Evolutionary conservation across 2,888 invertebrate species (phyloP).

Genomic region (Carabus problematicus): DNA sequence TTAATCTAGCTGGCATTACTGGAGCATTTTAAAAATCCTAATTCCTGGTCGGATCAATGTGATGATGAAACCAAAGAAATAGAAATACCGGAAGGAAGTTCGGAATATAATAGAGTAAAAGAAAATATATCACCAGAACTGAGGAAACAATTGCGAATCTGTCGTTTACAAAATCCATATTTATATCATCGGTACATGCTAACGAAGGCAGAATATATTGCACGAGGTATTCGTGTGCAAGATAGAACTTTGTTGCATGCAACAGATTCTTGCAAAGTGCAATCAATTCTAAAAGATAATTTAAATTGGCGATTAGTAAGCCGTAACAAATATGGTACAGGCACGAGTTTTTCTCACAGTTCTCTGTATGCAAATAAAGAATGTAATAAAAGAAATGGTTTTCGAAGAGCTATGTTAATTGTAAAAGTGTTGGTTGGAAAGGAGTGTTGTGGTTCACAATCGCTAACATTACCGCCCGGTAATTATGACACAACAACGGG

Average conservation of each 20-base stretch:
- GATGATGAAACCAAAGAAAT: slow-evolving; percentile 24
- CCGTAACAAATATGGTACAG: slow-evolving; percentile 51
- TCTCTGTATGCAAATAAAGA: slow-evolving; percentile 50
- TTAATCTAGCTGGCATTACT: slow-evolving; percentile 7
- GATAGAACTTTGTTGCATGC: slow-evolving; percentile 50
- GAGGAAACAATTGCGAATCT: slow-evolving; percentile 42
- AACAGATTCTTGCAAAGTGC: slow-evolving; percentile 48
- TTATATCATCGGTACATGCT: slow-evolving; percentile 49
- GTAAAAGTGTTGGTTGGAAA: slow-evolving; percentile 51
- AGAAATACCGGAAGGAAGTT: background rate
- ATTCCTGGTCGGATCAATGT: slow-evolving; percentile 20
- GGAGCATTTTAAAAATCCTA: background rate
- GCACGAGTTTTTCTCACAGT: slow-evolving; percentile 52
- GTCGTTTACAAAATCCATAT: slow-evolving; percentile 50
- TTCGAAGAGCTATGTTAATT: slow-evolving; percentile 50
- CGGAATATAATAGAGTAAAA: slow-evolving; percentile 10
- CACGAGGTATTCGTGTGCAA: slow-evolving; percentile 39
- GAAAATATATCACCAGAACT: too few species aligned
- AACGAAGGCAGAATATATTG: slow-evolving; percentile 49
- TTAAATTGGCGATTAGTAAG: slow-evolving; percentile 51
- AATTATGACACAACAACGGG: slow-evolving; percentile 53
- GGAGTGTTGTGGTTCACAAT: slow-evolving; percentile 38
- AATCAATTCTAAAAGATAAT: slow-evolving; percentile 50
- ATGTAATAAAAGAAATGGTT: slow-evolving; percentile 47
- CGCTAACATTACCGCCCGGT: slow-evolving; percentile 46